A percentile compares a stretch with the other conserved stretches of the same genome.
Conservation (phyloP, 2,888 invertebrate species). For the Notocelia uddmanniana region DNA sequence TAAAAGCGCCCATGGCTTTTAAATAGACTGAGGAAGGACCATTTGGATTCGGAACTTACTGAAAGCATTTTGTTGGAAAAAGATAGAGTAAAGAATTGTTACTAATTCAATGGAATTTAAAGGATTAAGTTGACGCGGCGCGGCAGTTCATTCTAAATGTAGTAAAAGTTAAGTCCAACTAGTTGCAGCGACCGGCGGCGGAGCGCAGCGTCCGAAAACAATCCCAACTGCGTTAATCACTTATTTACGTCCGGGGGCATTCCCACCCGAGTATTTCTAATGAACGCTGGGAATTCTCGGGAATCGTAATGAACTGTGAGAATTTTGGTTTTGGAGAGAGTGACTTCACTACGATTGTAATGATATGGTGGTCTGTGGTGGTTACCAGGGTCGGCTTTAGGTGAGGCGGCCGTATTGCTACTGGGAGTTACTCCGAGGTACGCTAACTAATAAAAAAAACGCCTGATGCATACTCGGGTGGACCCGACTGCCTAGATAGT, state of each 20-base stretch:
- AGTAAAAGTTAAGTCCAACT: constrained; percentile 73
- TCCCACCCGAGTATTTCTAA: constrained; percentile 79
- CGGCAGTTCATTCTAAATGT: constrained; percentile 78
- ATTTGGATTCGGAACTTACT: constrained; percentile 20
- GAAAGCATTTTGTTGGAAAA: constrained; percentile 33
- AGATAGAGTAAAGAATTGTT: constrained; percentile 54
- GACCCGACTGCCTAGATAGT: no score
- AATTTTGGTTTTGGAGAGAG: constrained; percentile 72
- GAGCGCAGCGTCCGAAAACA: constrained; percentile 75
- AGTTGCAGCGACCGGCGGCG: constrained; percentile 63
- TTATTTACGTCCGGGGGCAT: constrained; percentile 82
- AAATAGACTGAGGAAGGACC: constrained; percentile 20
- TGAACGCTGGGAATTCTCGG: constrained; percentile 79
- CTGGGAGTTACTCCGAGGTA: no score
- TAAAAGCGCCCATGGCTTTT: constrained; percentile 52
- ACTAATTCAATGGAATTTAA: constrained; percentile 71
- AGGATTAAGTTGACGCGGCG: constrained; percentile 54
- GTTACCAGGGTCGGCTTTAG: neutral
- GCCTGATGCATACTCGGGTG: no score
- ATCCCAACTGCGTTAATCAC: constrained; percentile 85
- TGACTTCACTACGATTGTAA: neutral
- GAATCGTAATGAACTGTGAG: constrained; percentile 84
- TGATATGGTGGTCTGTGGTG: neutral
- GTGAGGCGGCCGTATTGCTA: no score
- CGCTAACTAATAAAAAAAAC: no score